Conservation (phyloP, 2,113 vertebrate genomes). For the Piaya cayana region DNA sequence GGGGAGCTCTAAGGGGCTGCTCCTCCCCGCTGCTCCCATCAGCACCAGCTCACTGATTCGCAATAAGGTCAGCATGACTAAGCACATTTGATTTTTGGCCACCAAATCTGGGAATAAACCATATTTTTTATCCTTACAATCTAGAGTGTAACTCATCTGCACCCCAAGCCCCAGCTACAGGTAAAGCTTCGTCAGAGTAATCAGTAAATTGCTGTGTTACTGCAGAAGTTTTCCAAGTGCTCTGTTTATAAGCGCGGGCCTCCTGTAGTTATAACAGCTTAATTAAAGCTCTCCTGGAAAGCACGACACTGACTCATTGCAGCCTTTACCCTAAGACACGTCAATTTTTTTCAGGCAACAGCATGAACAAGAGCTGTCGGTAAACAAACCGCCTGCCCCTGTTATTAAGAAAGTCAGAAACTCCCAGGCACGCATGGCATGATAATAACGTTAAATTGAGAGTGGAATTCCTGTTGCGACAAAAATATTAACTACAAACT, state of each 20-base stretch:
- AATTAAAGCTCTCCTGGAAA: conserved; percentile 6
- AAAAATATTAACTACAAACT: not conserved
- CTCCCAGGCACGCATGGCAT: not conserved
- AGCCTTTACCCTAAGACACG: not conserved
- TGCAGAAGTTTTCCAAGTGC: not conserved
- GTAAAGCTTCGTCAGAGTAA: not conserved
- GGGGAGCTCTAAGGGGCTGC: not conserved
- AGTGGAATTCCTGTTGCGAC: not conserved
- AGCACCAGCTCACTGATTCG: not conserved
- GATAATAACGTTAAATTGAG: not conserved
- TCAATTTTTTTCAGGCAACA: not conserved
- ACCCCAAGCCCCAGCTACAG: not conserved
- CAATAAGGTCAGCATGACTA: not conserved
- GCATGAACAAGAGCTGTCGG: not conserved
- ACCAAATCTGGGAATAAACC: not conserved
- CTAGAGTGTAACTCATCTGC: not conserved
- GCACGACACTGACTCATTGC: not conserved
- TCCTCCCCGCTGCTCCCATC: not conserved
- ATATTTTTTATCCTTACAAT: not conserved
- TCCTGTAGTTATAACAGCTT: not conserved
- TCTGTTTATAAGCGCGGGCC: not conserved
- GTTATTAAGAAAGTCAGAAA: not conserved
- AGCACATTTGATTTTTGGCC: not conserved
- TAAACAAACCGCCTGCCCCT: not conserved
- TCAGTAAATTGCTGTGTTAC: not conserved